Base-by-base conservation (phyloP, 1,140 invertebrate species). In the Orchesella cincta region DNA sequence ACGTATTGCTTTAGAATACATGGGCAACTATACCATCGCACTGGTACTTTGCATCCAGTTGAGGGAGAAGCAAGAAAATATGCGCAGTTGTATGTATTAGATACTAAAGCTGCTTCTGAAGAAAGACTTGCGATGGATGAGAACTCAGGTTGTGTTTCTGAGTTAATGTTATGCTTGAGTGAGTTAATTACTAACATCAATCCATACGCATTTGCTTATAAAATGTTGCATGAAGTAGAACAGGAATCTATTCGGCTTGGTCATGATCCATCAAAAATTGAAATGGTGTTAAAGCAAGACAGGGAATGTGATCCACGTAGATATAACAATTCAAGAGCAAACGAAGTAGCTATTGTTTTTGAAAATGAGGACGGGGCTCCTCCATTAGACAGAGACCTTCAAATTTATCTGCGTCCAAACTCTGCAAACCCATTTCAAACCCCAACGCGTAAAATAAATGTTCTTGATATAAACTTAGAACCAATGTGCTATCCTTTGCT, bases 11-110 rank as follows among this genome's bases (percentile, higher is more conserved):
- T 83, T 51, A 82, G 84, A 78, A 76, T 85, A 57, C 79, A 85
- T 74, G 84, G 84, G 8, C 80, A 83, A 78, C 75, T 84, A 1
- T 85, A 84, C 78, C 83, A 83, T 75, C 28, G 74, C 74, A 73
- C 76, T 80, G 8, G 64, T 57, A 20, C 83, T 28, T 20, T 75
- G 1, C 71, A 78, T 79, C 64, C 73, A 64, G 16, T 20, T 23
- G 31, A 29, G 54, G 70, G 77, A 5, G n/a, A n/a, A 72, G 16
- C 33, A 23, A 26, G 74, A 79, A 73, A 83, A 78, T 81, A 67
- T 80, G 26, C 83, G 71, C 74, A 83, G 81, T 23, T 85, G 67
- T 81, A 83, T 82, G 74, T 78, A 35, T 16, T 79, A 52, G 72
- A 79, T 33, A 35, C 54, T 20, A 33, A 8, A 77, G 71, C 77